Conservation (phyloP, 2,797 vertebrate species). For the Pseudomugil tenellus region DNA sequence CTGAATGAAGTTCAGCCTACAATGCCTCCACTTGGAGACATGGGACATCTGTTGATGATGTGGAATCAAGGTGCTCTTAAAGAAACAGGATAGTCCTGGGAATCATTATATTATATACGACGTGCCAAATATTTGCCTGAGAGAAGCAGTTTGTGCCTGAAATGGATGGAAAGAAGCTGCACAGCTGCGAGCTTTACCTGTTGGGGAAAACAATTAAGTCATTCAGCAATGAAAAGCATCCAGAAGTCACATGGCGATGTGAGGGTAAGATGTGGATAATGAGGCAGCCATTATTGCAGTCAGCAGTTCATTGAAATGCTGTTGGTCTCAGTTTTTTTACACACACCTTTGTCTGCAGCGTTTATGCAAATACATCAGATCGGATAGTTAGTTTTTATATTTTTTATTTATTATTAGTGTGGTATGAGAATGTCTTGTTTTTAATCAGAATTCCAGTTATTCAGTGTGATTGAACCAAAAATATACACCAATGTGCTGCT, state of each 20-base stretch:
- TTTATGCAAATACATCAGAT: not conserved
- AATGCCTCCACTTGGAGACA: not conserved
- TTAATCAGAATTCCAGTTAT: not conserved
- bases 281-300: not conserved
- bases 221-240: not conserved
- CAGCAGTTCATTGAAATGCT: not conserved
- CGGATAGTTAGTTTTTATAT: too few species aligned
- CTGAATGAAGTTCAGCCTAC: not conserved
- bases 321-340: not conserved
- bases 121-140: not conserved
- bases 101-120: not conserved
- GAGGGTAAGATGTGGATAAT: not conserved
- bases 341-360: not conserved
- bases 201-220: not conserved
- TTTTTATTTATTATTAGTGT: too few species aligned
- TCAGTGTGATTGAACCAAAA: too few species aligned
- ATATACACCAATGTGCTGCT: too few species aligned
- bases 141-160: not conserved
- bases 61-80: not conserved
- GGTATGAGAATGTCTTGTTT: not conserved
- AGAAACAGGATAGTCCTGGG: not conserved
- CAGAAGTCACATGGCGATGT: not conserved
- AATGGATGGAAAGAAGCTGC: not conserved
- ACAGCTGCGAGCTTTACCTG: not conserved
- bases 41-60: not conserved